Conservation (phyloP, 2,113 vertebrate species). For the Gymnobelideus leadbeateri region DNA sequence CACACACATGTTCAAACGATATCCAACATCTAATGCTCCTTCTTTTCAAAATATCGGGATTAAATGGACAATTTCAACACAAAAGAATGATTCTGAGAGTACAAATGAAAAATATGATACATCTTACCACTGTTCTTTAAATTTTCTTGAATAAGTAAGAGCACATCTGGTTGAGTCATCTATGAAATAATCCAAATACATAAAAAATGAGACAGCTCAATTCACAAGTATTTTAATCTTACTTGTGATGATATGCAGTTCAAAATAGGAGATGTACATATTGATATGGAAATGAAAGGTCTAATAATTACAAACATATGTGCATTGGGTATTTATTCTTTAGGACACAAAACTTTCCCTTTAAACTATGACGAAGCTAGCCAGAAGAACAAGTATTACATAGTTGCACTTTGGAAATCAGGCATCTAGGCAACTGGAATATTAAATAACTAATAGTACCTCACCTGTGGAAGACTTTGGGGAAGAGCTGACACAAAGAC, state of each 20-base stretch:
- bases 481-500: neutral
- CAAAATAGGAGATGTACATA: constrained; percentile 54
- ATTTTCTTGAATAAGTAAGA: constrained; percentile 93
- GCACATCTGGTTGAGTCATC: constrained; percentile 97
- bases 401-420: neutral
- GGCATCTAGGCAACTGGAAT: neutral
- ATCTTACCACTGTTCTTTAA: constrained; percentile 92
- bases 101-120: constrained; percentile 49
- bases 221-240: constrained; percentile 51
- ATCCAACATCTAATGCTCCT: neutral
- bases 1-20: neutral
- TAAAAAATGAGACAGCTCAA: constrained; percentile 49
- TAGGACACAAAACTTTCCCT: neutral
- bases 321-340: neutral
- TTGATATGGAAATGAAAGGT: constrained; percentile 9
- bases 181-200: constrained; percentile 86
- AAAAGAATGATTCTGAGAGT: constrained; percentile 51
- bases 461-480: neutral
- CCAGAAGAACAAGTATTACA: neutral
- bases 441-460: neutral
- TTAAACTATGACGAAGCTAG: neutral
- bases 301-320: constrained; percentile 8
- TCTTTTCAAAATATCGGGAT: constrained; percentile 47
- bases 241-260: constrained; percentile 36
- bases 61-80: constrained; percentile 60